phyloP scores from a whole-genome alignment of 2,797 vertebrate genomes.

The Mastacembelus armatus region DNA sequence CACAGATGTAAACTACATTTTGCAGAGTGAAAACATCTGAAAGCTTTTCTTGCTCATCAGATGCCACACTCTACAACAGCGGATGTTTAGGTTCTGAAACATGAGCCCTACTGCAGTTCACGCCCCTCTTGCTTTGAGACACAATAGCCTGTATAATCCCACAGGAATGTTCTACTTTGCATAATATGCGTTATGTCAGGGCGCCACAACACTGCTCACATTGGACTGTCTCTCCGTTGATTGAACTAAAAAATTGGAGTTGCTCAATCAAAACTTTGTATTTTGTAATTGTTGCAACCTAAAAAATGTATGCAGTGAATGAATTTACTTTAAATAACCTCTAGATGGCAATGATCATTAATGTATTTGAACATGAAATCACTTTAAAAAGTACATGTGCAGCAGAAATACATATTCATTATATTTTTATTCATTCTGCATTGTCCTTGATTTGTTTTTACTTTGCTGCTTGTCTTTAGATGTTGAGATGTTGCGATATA shows the following conservation, averaged over 20 bases:
- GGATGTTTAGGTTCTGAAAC: slow-evolving; percentile 28
- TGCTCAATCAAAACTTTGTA: slow-evolving; percentile 23
- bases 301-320: slow-evolving; percentile 36
- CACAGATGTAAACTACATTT: slow-evolving; percentile 6
- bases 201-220: slow-evolving; percentile 53
- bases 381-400: slow-evolving; percentile 48
- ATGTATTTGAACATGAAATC: slow-evolving; percentile 44
- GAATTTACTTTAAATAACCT: slow-evolving; percentile 46
- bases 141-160: slow-evolving; percentile 62
- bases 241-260: slow-evolving; percentile 33
- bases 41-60: slow-evolving; percentile 27
- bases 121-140: slow-evolving; percentile 42
- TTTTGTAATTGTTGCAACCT: slow-evolving; percentile 39
- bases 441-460: slow-evolving; percentile 59
- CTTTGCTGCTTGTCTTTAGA: slow-evolving; percentile 74
- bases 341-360: slow-evolving; percentile 61
- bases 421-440: slow-evolving; percentile 53
- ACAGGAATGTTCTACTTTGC: slow-evolving; percentile 57
- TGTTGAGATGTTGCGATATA: slow-evolving; percentile 67
- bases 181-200: slow-evolving; percentile 45
- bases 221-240: slow-evolving; percentile 31
- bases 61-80: slow-evolving; percentile 29
- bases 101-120: slow-evolving; percentile 18
- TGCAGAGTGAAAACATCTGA: slow-evolving; percentile 19
- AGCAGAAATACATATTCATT: slow-evolving; percentile 52